Base-by-base conservation (phyloP, 1,140 invertebrate species). In the Adoxophyes honmai region DNA sequence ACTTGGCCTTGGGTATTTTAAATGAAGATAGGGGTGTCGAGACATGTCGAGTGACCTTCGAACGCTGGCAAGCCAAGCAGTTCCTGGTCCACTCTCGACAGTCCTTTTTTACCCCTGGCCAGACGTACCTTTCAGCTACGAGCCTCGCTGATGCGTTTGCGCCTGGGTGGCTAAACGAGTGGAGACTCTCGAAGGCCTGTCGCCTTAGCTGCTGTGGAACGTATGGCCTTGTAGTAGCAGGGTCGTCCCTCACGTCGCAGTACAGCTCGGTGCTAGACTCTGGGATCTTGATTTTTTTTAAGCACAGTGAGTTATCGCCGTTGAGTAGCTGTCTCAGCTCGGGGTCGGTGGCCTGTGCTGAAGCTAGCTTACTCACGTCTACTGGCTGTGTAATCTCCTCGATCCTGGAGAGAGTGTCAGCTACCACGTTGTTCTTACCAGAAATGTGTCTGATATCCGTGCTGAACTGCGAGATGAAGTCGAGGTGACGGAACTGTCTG, bases 391-490 rank as follows among this genome's bases (percentile, higher is more conserved):
- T 11, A 6, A 67, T 57, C 3, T 16, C 53, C 18, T 75, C 59
- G 0, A 78, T 37, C 1, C 75, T 53, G 1, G 74, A 79, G 0
- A 75, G 42, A 0, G 66, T 57, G 21, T 78, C 78, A 0, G 76
- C 76, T 11, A 75, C 66, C 0, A 68, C 60, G 52, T 88, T 84
- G 11, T 64, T 54, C 44, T 58, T 59, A 4, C 68, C 68, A 18
- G 51, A 3, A 13, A 70, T 42, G 35, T 86, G 73, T 7, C 58
- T 60, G 13, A 86, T 73, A 42, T 88, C 68, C 0, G 76, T 85
- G 0, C 73, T 73, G 56, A 74, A 82, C 53, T 86, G 73, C 0
- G 59, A 42, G 11, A 88, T 75, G 28, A 62, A 86, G 36, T 81
- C 65, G 0, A 84, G 53, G 36, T 87, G 71, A 0, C 68, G 38